Percentiles rank a stretch among this genome's conserved stretches.
Evolutionary conservation across 2,888 invertebrate genomes (phyloP).

Genomic region (Callinectes sapidus): DNA sequence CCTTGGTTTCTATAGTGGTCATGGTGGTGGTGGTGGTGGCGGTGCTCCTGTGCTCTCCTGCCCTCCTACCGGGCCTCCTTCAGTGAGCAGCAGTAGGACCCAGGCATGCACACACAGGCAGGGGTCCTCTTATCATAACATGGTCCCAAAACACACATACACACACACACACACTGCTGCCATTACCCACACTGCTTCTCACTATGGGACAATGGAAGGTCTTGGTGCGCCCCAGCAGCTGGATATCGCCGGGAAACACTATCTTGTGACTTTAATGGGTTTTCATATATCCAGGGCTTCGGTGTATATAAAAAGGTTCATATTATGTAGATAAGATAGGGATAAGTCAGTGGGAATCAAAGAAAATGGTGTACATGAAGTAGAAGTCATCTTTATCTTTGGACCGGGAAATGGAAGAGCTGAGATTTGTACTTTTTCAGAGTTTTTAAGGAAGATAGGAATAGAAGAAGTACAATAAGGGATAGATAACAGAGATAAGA

Average conservation of each 20-base stretch:
- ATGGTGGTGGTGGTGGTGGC: slow-evolving; percentile 39
- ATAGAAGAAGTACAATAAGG: too few relatives aligned
- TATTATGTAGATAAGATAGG: too few relatives aligned
- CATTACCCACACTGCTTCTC: slow-evolving; percentile 49
- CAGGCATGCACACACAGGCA: slow-evolving; percentile 12
- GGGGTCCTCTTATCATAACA: slow-evolving; percentile 55
- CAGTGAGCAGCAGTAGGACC: background rate
- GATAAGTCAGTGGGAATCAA: too few relatives aligned
- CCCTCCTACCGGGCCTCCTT: slow-evolving; percentile 10
- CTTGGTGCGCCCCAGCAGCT: background rate
- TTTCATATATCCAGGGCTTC: background rate
- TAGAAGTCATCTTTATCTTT: too few relatives aligned
- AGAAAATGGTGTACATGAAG: too few relatives aligned
- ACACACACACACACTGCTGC: slow-evolving; percentile 51
- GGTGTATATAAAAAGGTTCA: background rate
- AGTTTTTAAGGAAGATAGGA: too few relatives aligned
- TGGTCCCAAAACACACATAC: slow-evolving; percentile 50
- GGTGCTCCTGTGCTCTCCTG: background rate
- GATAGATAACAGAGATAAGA: too few relatives aligned
- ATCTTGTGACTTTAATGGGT: background rate
- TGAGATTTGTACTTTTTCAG: too few relatives aligned
- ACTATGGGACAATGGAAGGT: background rate
- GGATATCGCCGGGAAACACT: too few relatives aligned
- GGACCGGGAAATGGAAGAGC: too few relatives aligned
- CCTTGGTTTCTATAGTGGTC: slow-evolving; percentile 65